Conservation (phyloP, 2,888 invertebrate genomes). For the Linnaemya vulpina region DNA sequence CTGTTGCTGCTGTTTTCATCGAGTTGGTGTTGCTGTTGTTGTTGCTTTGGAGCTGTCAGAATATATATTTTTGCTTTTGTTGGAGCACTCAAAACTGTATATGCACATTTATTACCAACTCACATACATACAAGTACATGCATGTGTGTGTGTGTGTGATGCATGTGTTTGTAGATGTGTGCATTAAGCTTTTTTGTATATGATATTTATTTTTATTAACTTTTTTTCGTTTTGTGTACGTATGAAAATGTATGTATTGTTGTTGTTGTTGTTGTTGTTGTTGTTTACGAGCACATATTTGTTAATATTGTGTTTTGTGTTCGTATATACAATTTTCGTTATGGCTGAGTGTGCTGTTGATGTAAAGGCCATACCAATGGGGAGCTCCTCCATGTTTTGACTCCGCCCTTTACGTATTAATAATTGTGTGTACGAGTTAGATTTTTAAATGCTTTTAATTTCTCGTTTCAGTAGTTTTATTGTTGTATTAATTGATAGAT, state of each 20-base stretch:
- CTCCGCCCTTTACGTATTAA: constrained; percentile 79
- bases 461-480: neutral
- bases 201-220: constrained; percentile 61
- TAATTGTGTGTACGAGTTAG: constrained; percentile 29
- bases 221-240: constrained; percentile 53
- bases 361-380: constrained; percentile 72
- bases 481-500: too few species aligned
- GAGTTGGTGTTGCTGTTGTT: constrained; percentile 40
- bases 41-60: constrained; percentile 38
- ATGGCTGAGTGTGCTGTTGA: constrained; percentile 65
- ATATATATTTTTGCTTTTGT: constrained; percentile 41
- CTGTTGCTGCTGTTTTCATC: constrained; percentile 38
- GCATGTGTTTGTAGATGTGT: constrained; percentile 27
- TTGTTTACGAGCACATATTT: constrained; percentile 31
- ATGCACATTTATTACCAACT: constrained; percentile 38
- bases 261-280: constrained; percentile 61
- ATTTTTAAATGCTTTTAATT: constrained; percentile 1
- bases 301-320: constrained; percentile 39
- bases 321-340: constrained; percentile 60
- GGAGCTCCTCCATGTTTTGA: constrained; percentile 78
- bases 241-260: constrained; percentile 7
- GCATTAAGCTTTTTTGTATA: constrained; percentile 45
- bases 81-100: constrained; percentile 46
- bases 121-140: constrained; percentile 11
- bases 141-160: constrained; percentile 28